Evolutionary conservation across 2,797 vertebrate species (phyloP).

Genomic region (Oryzias sinensis): DNA sequence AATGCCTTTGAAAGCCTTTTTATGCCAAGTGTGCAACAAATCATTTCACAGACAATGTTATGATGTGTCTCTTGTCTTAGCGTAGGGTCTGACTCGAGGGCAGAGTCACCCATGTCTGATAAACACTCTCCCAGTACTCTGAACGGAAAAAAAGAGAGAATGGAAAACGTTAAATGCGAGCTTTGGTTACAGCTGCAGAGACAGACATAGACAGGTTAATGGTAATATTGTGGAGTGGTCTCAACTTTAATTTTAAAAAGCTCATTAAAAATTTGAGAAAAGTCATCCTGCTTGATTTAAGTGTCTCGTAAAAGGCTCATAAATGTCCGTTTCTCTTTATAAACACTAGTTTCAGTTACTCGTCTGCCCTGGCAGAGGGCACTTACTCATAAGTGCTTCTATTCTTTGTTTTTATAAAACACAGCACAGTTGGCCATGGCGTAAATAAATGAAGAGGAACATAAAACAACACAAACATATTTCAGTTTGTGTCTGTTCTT

Average conservation of each 20-base stretch:
- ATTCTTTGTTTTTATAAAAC: constrained; percentile 81
- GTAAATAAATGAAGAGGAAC: constrained; percentile 62
- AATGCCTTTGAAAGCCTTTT: constrained; percentile 67
- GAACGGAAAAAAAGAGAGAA: constrained; percentile 37
- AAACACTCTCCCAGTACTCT: constrained; percentile 59
- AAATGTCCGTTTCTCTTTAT: constrained; percentile 84
- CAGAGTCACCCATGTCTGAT: constrained; percentile 62
- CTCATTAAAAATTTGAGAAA: constrained; percentile 65
- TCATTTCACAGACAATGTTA: constrained; percentile 67
- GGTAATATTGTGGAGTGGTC: constrained; percentile 62
- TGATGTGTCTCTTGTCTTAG: constrained; percentile 66
- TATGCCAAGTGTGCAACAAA: constrained; percentile 49
- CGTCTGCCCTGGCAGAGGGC: constrained; percentile 81
- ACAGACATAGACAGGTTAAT: constrained; percentile 71
- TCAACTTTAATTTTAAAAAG: constrained; percentile 80
- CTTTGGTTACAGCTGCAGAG: constrained; percentile 63
- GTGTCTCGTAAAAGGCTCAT: constrained; percentile 75
- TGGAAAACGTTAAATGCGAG: constrained; percentile 46
- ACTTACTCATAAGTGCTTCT: constrained; percentile 76
- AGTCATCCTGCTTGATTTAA: constrained; percentile 62
- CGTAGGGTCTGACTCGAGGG: constrained; percentile 54
- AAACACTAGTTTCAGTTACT: constrained; percentile 92
- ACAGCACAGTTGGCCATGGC: constrained; percentile 76
- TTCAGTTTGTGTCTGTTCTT: constrained; percentile 28
- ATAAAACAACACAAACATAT: constrained; percentile 56